Conservation (phyloP, 2,113 vertebrate genomes). For the Reinhardtius hippoglossoides region DNA sequence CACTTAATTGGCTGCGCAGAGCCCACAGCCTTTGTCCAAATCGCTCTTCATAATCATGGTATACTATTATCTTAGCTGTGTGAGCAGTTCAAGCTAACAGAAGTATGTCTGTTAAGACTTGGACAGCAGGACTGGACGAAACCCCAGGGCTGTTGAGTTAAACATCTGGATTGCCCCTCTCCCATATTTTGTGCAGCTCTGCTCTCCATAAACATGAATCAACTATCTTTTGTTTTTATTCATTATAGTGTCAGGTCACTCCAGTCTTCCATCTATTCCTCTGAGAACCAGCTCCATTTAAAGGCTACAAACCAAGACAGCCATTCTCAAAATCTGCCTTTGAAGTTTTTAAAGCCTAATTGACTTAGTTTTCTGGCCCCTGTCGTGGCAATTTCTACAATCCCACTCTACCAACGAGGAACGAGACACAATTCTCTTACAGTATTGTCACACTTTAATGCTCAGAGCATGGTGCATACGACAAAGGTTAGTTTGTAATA, state of each 20-base stretch:
- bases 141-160: not conserved
- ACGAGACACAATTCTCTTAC: too few relatives aligned
- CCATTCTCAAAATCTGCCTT: slow-evolving; percentile 24
- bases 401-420: too few relatives aligned
- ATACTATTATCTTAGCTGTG: not conserved
- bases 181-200: slow-evolving; percentile 7
- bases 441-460: too few relatives aligned
- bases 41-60: slow-evolving; percentile 25
- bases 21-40: slow-evolving; percentile 9
- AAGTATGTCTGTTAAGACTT: not conserved
- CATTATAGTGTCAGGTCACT: slow-evolving; percentile 21
- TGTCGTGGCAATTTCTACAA: too few relatives aligned
- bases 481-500: too few relatives aligned
- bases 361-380: slow-evolving; percentile 16
- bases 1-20: slow-evolving; percentile 42
- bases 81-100: slow-evolving; percentile 5
- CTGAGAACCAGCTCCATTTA: slow-evolving; percentile 11
- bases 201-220: slow-evolving; percentile 12
- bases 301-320: slow-evolving; percentile 23
- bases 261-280: slow-evolving; percentile 26
- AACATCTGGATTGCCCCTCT: slow-evolving; percentile 33
- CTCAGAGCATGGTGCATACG: too few relatives aligned
- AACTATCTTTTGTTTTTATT: slow-evolving; percentile 22
- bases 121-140: not conserved
- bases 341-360: slow-evolving; percentile 32